A percentile compares a stretch with the other conserved stretches of the same genome.
Conservation (phyloP, 2,888 invertebrate genomes). For the Parasteatoda lunata region DNA sequence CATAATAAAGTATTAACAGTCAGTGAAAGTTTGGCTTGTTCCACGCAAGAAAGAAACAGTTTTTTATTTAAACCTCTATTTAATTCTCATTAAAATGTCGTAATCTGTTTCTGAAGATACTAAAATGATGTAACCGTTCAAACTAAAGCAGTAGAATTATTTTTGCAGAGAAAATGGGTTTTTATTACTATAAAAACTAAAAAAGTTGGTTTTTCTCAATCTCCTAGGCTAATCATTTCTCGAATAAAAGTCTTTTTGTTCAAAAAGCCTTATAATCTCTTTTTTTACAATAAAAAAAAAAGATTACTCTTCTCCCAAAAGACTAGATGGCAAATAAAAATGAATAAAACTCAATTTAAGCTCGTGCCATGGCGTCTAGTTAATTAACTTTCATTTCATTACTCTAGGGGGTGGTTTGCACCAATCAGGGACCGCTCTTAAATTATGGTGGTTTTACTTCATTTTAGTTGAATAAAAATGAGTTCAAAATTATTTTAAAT, state of each 20-base stretch:
- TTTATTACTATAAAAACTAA: too few relatives aligned
- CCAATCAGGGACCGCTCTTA: constrained; percentile 43
- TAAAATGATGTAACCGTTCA: too few relatives aligned
- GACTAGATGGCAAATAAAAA: neutral
- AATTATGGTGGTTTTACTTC: constrained; percentile 33
- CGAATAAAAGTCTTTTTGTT: neutral
- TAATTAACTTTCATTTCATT: constrained; percentile 50
- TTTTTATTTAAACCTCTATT: too few relatives aligned
- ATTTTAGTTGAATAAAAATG: neutral
- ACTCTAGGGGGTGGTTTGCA: constrained; percentile 34
- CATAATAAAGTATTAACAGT: too few relatives aligned
- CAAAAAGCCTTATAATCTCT: neutral
- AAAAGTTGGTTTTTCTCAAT: neutral
- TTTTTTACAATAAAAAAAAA: neutral
- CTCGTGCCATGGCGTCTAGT: constrained; percentile 25
- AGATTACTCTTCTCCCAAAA: neutral
- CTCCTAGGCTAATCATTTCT: neutral
- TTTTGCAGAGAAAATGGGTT: too few relatives aligned
- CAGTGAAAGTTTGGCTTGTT: too few relatives aligned
- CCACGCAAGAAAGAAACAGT: too few relatives aligned
- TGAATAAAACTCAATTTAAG: constrained; percentile 48
- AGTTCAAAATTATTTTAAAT: too few relatives aligned
- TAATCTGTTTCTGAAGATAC: too few relatives aligned
- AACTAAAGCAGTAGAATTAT: too few relatives aligned
- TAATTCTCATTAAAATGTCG: too few relatives aligned